Base-by-base conservation (phyloP, 2,888 invertebrate genomes). In the Drosophila colorata region DNA sequence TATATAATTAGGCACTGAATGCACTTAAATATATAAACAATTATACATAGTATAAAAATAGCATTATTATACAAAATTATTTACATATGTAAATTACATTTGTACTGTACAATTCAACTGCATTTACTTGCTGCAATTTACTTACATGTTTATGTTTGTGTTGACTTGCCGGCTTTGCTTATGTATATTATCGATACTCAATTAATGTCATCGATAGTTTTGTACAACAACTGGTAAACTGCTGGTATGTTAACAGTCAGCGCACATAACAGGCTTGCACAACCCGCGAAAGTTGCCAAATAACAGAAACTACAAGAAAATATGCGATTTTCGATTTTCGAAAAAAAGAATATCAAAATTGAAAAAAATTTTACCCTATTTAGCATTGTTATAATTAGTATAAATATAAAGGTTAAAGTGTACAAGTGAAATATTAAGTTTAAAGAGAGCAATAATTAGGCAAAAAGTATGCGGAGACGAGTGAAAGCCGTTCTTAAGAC, bases 121-220 rank as follows among this genome's bases (percentile, higher is more conserved):
- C 18, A 20, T 20, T 35, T 35, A 5, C 4, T 48, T 43, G 18
- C n/a, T 38, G 25, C 14, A 53, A 23, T 6, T 35, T 6, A 75
- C 72, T 63, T 58, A 72, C 72, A 72, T 72, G 5, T 44, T 41
- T n/a, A 16, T 14, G 13, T 7, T n/a, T 23, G 13, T 16, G 2
- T 9, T 28, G 1, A 20, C 14, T 20, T 40, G 67, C 55, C 67
- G 65, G 67, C 8, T 41, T 43, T 38, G 37, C 44, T 58, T 35
- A 28, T 46, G 18, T 40, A 38, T 61, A 2, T 33, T 47, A 67
- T 59, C 71, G 74, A 40, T 46, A 16, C 3, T 18, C 8, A 16
- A 37, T 20, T 41, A 16, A 59, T 31, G 44, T 18, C 37, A 14
- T 41, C 60, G 60, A 68, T 68, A 68, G n/a, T 20, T 40, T 25